Evolutionary conservation across 2,797 vertebrate genomes (phyloP), one percentile per base, ranked within the genome.

Genomic region (Picus viridis): DNA sequence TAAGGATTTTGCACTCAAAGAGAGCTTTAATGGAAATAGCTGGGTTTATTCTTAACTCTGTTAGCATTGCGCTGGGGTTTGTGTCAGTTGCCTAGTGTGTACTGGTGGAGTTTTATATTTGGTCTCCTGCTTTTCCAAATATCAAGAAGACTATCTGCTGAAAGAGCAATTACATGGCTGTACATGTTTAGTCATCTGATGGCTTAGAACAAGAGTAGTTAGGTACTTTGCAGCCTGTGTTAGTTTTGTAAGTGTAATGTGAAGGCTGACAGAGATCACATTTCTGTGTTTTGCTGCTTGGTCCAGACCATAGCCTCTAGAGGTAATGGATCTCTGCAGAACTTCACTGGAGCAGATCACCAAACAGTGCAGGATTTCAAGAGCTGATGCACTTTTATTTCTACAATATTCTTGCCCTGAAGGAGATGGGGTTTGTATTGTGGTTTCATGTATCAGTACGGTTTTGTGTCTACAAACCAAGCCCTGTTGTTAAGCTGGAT

Each of bases 241-340:
- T 94, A 61, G 88, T 88, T 94, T 92, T 91, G 22, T 61, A 91
- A 83, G 93, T 92, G 93, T 88, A 19, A 1, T 41, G 81, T 87
- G 91, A 96, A 92, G 94, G 91, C 92, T 97, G 93, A 94, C 88
- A 93, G 88, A 88, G 87, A 83, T 95, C 94, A 82, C 84, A n/a
- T 96, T 95, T 95, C 91, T 93, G 54, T 75, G 61, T 65, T 92
- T 86, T 89, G 85, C 82, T 93, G 73, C 72, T 89, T 0, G 1
- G 71, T 73, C 80, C 88, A 90, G 83, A 84, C 76, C 59, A 2
- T 45, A 62, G 86, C 87, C 91, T 91, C 86, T 59, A n/a, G 85
- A 93, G 71, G 90, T 91, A 95, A 95, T 34, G 68, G 88, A 92
- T 78, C 83, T 74, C 62, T 86, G 68, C 72, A 80, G 94, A 90